Percentiles rank a stretch among this genome's conserved stretches.
Conservation (phyloP, 1,140 invertebrate genomes). For the Tetraneura akinire region DNA sequence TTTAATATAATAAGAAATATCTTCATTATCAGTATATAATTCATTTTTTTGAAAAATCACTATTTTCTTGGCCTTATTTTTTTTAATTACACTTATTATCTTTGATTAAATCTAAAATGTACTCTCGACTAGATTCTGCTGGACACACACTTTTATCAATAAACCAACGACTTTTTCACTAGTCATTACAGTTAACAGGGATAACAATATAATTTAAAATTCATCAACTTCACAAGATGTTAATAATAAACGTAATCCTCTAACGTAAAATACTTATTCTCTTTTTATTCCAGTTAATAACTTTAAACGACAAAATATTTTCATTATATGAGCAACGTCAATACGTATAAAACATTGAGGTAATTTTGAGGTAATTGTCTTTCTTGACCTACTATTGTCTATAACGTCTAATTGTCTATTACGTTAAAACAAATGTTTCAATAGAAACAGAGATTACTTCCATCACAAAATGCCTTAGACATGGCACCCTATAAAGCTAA, state of each 20-base stretch:
- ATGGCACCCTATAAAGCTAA: neutral
- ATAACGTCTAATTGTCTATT: too few relatives aligned
- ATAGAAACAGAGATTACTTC: neutral
- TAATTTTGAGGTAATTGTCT: neutral
- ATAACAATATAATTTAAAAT: neutral
- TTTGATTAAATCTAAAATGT: neutral
- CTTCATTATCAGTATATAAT: neutral
- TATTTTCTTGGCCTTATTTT: neutral
- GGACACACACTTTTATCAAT: neutral
- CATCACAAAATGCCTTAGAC: neutral
- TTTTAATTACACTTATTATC: neutral
- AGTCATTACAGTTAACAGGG: neutral
- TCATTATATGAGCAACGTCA: neutral
- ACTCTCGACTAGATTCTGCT: neutral
- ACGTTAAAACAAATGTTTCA: neutral
- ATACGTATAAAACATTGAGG: constrained; percentile 2
- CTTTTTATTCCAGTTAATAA: neutral
- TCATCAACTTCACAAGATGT: neutral
- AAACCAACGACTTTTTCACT: neutral
- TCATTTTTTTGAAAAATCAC: neutral
- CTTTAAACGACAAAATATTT: constrained; percentile 14
- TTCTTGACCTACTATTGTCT: neutral
- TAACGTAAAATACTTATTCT: neutral
- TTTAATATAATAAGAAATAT: neutral
- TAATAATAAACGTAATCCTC: neutral